phyloP scores from a whole-genome alignment of 2,113 vertebrate species.

The Ictalurus punctatus region DNA sequence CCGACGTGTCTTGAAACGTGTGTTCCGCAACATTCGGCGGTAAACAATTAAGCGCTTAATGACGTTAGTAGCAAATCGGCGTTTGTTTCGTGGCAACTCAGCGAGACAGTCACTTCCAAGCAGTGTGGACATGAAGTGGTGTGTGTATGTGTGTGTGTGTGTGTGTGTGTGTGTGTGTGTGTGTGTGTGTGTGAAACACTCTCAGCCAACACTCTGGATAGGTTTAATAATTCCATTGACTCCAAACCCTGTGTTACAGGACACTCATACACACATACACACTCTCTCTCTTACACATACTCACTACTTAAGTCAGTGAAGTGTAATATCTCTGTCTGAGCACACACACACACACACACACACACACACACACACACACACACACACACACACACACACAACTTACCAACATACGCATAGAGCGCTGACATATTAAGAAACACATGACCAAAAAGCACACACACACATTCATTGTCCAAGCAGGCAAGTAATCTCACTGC shows the following conservation, averaged over 20 bases:
- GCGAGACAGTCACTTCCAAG: neutral
- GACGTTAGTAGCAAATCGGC: neutral
- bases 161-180: conserved; percentile 5
- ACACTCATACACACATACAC: conserved; percentile 54
- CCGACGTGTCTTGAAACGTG: neutral
- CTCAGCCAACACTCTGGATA: conserved; percentile 64
- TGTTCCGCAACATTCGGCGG: neutral
- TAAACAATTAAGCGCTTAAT: neutral
- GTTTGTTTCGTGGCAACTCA: neutral
- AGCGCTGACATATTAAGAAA: conserved; percentile 45
- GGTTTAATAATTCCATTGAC: conserved; percentile 76
- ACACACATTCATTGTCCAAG: conserved; percentile 55
- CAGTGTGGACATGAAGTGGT: neutral
- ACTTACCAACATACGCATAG: conserved; percentile 13
- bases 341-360: conserved; percentile 3
- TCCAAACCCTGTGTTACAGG: conserved; percentile 35
- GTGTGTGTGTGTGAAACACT: conserved; percentile 51
- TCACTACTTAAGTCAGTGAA: conserved; percentile 59
- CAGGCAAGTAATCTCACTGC: conserved; percentile 65
- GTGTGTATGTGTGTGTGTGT: conserved; percentile 5
- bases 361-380: neutral
- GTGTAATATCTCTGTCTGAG: conserved; percentile 46
- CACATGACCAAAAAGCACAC: conserved; percentile 21
- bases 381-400: neutral
- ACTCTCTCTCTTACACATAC: conserved; percentile 35